phyloP scores from a whole-genome alignment of 2,113 vertebrate genomes.

The Takifugu flavidus region DNA sequence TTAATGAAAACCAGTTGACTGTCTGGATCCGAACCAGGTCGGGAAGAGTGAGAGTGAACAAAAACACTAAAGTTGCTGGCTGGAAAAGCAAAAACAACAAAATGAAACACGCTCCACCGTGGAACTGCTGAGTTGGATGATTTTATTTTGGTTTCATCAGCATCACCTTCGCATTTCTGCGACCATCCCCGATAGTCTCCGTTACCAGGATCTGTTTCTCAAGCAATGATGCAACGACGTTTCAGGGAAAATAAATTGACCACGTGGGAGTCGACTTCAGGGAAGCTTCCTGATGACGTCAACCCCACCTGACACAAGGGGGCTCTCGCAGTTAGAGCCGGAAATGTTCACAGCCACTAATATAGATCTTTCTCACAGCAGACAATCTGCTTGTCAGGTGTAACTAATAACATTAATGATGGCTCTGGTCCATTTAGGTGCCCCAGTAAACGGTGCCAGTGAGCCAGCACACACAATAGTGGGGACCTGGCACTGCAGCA shows the following conservation, averaged over 20 bases:
- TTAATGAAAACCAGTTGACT: background rate
- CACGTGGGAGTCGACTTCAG: slow-evolving; percentile 22
- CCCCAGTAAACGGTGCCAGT: slow-evolving; percentile 37
- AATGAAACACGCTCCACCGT: background rate
- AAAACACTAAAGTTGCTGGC: background rate
- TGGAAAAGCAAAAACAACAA: background rate
- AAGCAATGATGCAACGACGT: background rate
- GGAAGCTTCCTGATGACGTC: slow-evolving; percentile 25
- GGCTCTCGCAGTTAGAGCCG: slow-evolving; percentile 19
- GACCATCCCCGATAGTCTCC: no score
- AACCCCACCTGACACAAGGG: slow-evolving; percentile 28
- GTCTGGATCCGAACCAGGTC: background rate
- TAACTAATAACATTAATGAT: slow-evolving; percentile 53
- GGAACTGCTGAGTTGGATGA: background rate
- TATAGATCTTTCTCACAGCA: slow-evolving; percentile 50
- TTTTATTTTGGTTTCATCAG: background rate
- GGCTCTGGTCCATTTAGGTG: slow-evolving; percentile 48
- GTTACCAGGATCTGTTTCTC: no score
- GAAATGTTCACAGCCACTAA: slow-evolving; percentile 37
- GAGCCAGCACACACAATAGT: slow-evolving; percentile 48
- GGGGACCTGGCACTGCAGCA: slow-evolving; percentile 28
- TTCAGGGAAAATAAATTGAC: slow-evolving; percentile 2
- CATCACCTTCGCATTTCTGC: no score
- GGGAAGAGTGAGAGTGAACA: background rate
- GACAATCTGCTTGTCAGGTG: slow-evolving; percentile 50